Base-by-base conservation (phyloP, 2,888 invertebrate species). In the Clivina fossor region DNA sequence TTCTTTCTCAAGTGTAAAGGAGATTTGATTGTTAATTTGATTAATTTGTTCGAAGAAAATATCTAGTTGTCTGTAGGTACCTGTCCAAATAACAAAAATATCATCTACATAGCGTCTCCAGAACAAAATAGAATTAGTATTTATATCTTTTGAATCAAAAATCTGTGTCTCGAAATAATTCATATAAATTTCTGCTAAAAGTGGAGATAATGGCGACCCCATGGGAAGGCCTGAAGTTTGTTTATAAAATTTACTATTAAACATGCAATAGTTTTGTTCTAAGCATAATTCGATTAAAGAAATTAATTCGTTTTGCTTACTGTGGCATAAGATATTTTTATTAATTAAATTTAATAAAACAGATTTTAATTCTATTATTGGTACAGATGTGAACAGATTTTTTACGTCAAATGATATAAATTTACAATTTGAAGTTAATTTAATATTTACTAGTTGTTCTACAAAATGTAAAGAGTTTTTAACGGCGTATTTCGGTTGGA, bases 11-110 rank as follows among this genome's bases (percentile, higher is more conserved):
- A 32, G n/a, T 7, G 32, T 32, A 32, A 32, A 32, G 4, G 9
- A 3, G 4, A 32, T 32, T 4, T 32, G 9, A 32, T 32, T 32
- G 13, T 32, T n/a, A 11, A n/a, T 4, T 4, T n/a, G 9, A 32
- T 32, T 32, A 13, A 32, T 32, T 11, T 4, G 9, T n/a, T 32
- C 13, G 13, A 7, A n/a, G n/a, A 32, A 32, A 7, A 4, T 32
- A n/a, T 32, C 5, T 32, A 32, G 13, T 7, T 4, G 3, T 7
- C 3, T 3, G 4, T 3, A 7, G 3, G 32, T 32, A n/a, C 32
- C 32, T 32, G 32, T 32, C 32, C 4, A 32, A 32, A 32, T n/a
- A 11, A 32, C 32, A 4, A 32, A 32, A n/a, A 32, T 13, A 32
- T 32, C 32, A n/a, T 32, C 32, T 7, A 32, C 32, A 32, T 32